Percentiles rank a stretch among this genome's conserved stretches.
Conservation (phyloP, 1,140 invertebrate species). For the Potamilus streckersoni region DNA sequence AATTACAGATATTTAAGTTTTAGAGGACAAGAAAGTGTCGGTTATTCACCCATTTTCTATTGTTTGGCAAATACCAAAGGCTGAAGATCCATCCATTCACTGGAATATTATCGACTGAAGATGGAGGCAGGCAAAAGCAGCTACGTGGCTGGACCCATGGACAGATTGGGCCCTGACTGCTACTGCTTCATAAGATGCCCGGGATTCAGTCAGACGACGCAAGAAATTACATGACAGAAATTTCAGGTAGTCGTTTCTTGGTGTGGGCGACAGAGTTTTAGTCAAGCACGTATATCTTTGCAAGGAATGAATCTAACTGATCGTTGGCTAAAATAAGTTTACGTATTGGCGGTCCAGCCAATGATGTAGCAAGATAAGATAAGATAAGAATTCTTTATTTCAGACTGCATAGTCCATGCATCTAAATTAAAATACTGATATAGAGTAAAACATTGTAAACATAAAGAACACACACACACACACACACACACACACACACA, state of each 20-base stretch:
- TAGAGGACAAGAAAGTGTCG: constrained; percentile 24
- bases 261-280: constrained; percentile 25
- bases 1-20: neutral
- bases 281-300: constrained; percentile 17
- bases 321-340: constrained; percentile 19
- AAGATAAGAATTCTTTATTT: constrained; percentile 3
- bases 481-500: too few species aligned
- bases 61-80: constrained; percentile 34
- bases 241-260: constrained; percentile 3
- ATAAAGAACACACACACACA: too few species aligned
- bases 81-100: constrained; percentile 26
- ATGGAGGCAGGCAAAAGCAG: neutral
- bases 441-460: too few species aligned
- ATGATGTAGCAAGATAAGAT: constrained; percentile 4
- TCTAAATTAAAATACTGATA: too few species aligned
- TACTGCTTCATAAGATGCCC: constrained; percentile 10
- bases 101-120: constrained; percentile 6
- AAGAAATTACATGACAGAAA: constrained; percentile 17
- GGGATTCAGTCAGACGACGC: neutral
- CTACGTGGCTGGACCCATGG: constrained; percentile 12
- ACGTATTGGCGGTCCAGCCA: constrained; percentile 21
- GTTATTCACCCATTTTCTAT: constrained; percentile 27
- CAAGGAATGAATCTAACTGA: constrained; percentile 33
- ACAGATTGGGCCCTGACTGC: constrained; percentile 13
- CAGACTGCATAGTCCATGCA: too few species aligned